A percentile compares a stretch with the other conserved stretches of the same genome.
These are phyloP conservation scores for Merluccius polli DNA, from an alignment of 2,797 vertebrate species.

Conservation along the genomic window DNA sequence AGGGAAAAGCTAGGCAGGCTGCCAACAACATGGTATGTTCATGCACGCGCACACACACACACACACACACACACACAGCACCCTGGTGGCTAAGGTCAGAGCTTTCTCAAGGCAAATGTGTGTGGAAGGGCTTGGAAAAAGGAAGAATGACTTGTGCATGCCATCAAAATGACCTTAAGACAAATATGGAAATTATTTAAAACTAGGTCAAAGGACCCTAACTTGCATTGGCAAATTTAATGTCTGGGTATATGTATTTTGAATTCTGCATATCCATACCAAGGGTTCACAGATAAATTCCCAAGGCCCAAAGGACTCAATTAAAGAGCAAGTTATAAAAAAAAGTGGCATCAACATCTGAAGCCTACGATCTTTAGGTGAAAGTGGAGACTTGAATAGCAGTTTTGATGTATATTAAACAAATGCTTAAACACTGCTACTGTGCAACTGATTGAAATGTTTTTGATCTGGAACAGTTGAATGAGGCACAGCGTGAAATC, in stretches of 20 bases:
- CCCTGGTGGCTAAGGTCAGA: slow-evolving; percentile 70
- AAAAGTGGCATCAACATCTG: not conserved
- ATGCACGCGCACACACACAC: slow-evolving; percentile 33
- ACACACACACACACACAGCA: slow-evolving; percentile 34
- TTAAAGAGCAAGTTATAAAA: not conserved
- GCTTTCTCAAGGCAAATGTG: slow-evolving; percentile 76
- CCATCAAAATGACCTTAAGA: slow-evolving; percentile 48
- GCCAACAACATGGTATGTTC: slow-evolving; percentile 50
- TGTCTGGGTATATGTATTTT: not conserved
- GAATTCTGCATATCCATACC: not conserved
- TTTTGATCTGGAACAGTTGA: not conserved
- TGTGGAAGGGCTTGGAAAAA: slow-evolving; percentile 69
- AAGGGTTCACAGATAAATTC: not conserved
- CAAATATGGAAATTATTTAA: slow-evolving; percentile 40
- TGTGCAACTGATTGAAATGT: not conserved
- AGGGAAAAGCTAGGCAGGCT: slow-evolving; percentile 41
- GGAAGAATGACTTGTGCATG: slow-evolving; percentile 59
- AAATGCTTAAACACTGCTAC: not conserved
- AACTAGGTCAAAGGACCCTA: not conserved
- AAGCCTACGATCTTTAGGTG: not conserved
- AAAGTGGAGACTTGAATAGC: not conserved
- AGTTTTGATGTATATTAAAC: not conserved
- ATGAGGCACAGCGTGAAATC: not conserved
- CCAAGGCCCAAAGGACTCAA: not conserved
- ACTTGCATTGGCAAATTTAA: not conserved